A percentile compares a stretch with the other conserved stretches of the same genome.
Evolutionary conservation across 1,140 invertebrate species (phyloP).

Genomic region (Trichonephila clavata): DNA sequence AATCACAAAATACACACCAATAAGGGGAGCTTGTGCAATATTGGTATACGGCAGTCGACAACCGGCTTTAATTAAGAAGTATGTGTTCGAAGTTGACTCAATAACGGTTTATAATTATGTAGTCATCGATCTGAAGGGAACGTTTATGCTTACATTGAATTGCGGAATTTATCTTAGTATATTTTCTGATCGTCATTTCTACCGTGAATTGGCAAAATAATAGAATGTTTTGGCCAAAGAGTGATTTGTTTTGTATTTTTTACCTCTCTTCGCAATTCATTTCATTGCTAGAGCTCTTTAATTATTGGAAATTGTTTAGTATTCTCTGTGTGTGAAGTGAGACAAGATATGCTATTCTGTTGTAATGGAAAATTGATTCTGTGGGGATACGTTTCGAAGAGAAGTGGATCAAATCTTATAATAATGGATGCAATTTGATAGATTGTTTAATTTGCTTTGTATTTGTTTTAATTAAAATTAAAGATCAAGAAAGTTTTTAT

Average conservation of each 20-base stretch:
- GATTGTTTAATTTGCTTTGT: too few species aligned
- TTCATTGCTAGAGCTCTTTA: constrained; percentile 8
- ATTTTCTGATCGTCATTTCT: background rate
- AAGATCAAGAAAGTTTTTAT: too few species aligned
- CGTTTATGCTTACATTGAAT: background rate
- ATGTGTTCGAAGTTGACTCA: background rate
- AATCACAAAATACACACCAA: constrained; percentile 8
- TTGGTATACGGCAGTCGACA: background rate
- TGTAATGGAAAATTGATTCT: constrained; percentile 46
- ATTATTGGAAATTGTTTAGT: constrained; percentile 33
- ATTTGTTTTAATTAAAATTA: too few species aligned
- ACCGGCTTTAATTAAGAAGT: constrained; percentile 37
- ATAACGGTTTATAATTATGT: constrained; percentile 51
- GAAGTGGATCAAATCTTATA: background rate
- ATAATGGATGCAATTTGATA: background rate
- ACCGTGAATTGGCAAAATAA: background rate
- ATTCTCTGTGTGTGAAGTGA: background rate
- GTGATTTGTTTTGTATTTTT: background rate
- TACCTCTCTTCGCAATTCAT: background rate
- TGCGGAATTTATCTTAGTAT: background rate
- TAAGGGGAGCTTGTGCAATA: background rate
- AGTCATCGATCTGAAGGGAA: background rate
- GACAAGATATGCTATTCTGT: constrained; percentile 25
- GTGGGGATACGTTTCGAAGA: background rate
- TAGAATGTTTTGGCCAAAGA: background rate